Percentiles rank a stretch among this genome's conserved stretches.
Conservation (phyloP, 1,140 invertebrate genomes). For the Diabrotica undecimpunctata region DNA sequence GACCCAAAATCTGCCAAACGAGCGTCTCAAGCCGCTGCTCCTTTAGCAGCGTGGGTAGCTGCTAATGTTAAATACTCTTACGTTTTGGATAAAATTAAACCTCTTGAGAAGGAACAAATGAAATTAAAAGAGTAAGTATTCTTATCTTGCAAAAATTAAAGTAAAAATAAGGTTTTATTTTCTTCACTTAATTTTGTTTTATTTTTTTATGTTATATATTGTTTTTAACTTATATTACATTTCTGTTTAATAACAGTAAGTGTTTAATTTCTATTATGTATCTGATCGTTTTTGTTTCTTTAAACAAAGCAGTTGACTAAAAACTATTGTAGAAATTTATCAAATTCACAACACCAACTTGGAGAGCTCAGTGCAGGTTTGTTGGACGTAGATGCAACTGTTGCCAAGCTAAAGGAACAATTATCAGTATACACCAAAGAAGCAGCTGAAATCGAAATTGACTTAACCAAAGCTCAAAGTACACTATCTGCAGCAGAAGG, state of each 20-base stretch:
- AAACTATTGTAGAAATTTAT: slow-evolving; percentile 61
- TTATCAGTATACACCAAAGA: slow-evolving; percentile 86
- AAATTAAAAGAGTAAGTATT: slow-evolving; percentile 66
- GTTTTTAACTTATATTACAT: no score
- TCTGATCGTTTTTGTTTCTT: no score
- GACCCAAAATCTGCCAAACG: slow-evolving; percentile 84
- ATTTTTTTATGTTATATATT: not conserved
- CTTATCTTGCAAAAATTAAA: not conserved
- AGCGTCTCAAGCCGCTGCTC: slow-evolving; percentile 94
- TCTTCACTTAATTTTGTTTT: not conserved
- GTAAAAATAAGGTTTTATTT: not conserved
- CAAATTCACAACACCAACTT: slow-evolving; percentile 79
- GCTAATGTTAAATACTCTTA: slow-evolving; percentile 92
- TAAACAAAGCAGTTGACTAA: no score
- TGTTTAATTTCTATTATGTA: no score
- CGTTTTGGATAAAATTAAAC: slow-evolving; percentile 87
- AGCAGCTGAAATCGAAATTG: slow-evolving; percentile 90
- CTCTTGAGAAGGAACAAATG: slow-evolving; percentile 82
- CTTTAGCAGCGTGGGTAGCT: slow-evolving; percentile 92
- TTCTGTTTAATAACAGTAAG: no score
- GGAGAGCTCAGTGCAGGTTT: slow-evolving; percentile 77
- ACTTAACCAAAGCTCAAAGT: slow-evolving; percentile 75
- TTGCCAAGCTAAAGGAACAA: slow-evolving; percentile 77
- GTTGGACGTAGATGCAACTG: slow-evolving; percentile 83
- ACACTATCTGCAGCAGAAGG: slow-evolving; percentile 80